Evolutionary conservation across 2,888 invertebrate genomes (phyloP).

Genomic region (Scaptomyza parva): DNA sequence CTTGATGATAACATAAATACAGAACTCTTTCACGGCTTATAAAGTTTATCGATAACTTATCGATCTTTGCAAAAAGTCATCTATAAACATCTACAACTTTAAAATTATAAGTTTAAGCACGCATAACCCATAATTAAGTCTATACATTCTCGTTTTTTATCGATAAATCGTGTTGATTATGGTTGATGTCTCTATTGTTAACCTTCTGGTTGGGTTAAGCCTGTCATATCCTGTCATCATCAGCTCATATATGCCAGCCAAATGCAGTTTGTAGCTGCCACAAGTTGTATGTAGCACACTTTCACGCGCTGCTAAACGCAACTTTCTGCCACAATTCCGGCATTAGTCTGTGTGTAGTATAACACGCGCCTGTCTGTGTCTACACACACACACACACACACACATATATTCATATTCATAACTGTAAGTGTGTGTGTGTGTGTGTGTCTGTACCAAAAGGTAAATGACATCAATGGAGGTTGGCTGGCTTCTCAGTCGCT

Average conservation of each 20-base stretch:
- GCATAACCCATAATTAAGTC: neutral
- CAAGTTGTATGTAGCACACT: slow-evolving; percentile 41
- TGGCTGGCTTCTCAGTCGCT: slow-evolving; percentile 59
- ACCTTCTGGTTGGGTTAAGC: slow-evolving; percentile 22
- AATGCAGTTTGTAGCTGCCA: slow-evolving; percentile 12
- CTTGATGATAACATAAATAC: neutral
- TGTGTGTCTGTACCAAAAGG: slow-evolving; percentile 65
- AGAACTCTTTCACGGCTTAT: neutral
- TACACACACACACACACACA: slow-evolving; percentile 1
- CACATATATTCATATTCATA: slow-evolving; percentile 3
- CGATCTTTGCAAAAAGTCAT: neutral
- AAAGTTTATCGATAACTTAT: neutral
- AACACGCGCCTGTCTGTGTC: slow-evolving; percentile 19
- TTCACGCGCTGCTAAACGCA: slow-evolving; percentile 27
- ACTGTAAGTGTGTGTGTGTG: slow-evolving; percentile 16
- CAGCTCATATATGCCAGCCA: slow-evolving; percentile 11
- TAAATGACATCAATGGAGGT: slow-evolving; percentile 79
- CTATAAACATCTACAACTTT: too few species aligned
- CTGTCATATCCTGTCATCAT: neutral
- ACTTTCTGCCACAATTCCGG: slow-evolving; percentile 9
- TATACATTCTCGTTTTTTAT: neutral
- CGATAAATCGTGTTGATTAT: slow-evolving; percentile 15
- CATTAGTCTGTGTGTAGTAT: slow-evolving; percentile 8
- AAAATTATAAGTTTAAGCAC: neutral
- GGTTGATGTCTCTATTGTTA: slow-evolving; percentile 23